phyloP scores from a whole-genome alignment of 2,797 vertebrate genomes.

The Kryptopterus vitreolus region DNA sequence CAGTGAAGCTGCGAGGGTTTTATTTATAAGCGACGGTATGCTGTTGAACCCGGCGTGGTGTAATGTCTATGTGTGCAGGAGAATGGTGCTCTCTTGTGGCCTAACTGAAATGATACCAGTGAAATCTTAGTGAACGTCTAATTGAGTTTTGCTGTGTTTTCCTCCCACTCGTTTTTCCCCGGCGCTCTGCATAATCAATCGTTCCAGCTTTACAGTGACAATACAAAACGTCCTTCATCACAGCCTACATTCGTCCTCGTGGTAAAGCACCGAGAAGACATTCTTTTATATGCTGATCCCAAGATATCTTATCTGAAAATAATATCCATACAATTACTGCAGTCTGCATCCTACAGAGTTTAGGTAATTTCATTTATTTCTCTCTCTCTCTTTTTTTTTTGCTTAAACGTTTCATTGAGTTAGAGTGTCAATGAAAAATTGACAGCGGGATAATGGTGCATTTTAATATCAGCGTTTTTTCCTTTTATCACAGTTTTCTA shows the following conservation, averaged over 20 bases:
- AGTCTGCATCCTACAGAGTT: neutral
- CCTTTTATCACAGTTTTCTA: neutral
- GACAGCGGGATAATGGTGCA: neutral
- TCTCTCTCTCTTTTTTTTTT: no score
- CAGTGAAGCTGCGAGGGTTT: conserved; percentile 25
- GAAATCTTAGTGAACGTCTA: conserved; percentile 15
- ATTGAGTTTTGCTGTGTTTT: neutral
- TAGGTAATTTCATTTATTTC: conserved; percentile 8
- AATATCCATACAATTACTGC: conserved; percentile 6
- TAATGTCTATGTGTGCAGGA: conserved; percentile 19
- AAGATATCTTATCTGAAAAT: conserved; percentile 7
- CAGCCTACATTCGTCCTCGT: neutral
- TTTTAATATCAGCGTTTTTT: conserved; percentile 7
- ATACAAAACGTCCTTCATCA: conserved; percentile 20
- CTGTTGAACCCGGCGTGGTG: neutral
- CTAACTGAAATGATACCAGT: neutral
- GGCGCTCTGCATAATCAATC: neutral
- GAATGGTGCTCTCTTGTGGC: conserved; percentile 42
- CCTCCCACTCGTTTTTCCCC: neutral
- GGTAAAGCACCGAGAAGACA: neutral
- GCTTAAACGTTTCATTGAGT: conserved; percentile 5
- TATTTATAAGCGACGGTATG: neutral
- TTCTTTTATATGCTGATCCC: conserved; percentile 11
- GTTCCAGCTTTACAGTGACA: conserved; percentile 1
- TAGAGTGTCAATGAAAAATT: conserved; percentile 6